Percentiles rank a stretch among this genome's conserved stretches.
phyloP scores from a whole-genome alignment of 2,888 invertebrate species.

The Apotomis betuletana region DNA sequence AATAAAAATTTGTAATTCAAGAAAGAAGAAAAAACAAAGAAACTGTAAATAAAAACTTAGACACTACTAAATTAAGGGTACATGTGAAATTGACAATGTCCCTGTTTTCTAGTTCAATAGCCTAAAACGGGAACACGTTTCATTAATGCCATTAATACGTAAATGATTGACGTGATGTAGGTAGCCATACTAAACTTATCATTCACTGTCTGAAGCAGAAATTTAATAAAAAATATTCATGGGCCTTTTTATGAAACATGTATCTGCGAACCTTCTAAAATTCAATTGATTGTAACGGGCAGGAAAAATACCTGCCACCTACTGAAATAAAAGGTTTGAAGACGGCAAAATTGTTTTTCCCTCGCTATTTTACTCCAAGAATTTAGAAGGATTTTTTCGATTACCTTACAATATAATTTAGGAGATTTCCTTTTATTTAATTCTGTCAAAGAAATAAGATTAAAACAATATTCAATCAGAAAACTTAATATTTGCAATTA shows the following conservation, averaged over 20 bases:
- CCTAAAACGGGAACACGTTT: no score
- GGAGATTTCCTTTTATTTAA: not conserved
- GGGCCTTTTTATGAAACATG: conserved; percentile 12
- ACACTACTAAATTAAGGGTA: no score
- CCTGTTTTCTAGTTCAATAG: no score
- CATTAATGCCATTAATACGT: no score
- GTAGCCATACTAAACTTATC: not conserved
- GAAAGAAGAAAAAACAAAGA: no score
- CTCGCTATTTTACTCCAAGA: conserved; percentile 10
- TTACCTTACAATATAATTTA: conserved; percentile 11
- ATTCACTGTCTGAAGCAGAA: not conserved
- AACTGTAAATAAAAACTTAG: no score
- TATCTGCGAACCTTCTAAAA: conserved; percentile 17
- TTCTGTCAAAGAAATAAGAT: not conserved
- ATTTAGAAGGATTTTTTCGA: conserved; percentile 12
- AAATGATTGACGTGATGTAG: no score
- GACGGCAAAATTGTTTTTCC: conserved; percentile 15
- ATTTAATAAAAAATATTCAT: conserved; percentile 15
- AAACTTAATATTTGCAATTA: no score
- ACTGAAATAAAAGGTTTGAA: conserved; percentile 33
- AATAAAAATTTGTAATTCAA: no score
- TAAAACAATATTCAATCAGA: no score
- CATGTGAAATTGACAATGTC: no score
- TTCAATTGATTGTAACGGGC: conserved; percentile 19
- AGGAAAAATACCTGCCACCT: conserved; percentile 26